Base-by-base conservation (phyloP, 2,888 invertebrate genomes). In the Athrips mouffetella region DNA sequence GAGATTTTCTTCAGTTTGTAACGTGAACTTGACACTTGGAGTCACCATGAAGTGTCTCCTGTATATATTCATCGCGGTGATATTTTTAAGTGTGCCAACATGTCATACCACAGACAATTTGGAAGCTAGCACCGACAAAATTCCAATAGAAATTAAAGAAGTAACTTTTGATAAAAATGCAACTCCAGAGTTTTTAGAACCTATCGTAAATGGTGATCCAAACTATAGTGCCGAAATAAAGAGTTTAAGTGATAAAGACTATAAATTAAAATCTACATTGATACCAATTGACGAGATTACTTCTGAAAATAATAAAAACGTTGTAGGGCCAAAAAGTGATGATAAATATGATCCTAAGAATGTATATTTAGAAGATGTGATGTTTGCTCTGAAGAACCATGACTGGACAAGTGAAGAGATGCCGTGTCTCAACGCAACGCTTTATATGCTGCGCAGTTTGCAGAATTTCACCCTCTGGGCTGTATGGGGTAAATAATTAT, bases 401-500 rank as follows among this genome's bases (percentile, higher is more conserved):
- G 73, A 80, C 51, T 88, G 86, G 87, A 76, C 69, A 2, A 53
- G 49, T 0, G 75, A 74, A 1, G 85, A 87, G 42, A 56, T 71
- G 8, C 73, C 74, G 0, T 88, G 88, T 48, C 56, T 85, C 51
- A 65, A 79, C 23, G 70, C 79, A 25, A 84, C 85, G 1, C 56
- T 80, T 21, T 53, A 58, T n/a, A 54, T 86, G 62, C 63, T 88
- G 8, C 60, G 67, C 3, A 71, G 71, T 40, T 65, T 90, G 55
- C 82, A 86, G 58, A 90, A 90, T 60, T 86, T 89, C 50, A 90
- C 90, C 0, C 58, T 90, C 13, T 90, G 90, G 90, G 89, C 90
- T 0, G 87, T 89, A 54, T 89, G 90, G 88, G 83, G 90, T 90
- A 67, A 82, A 89, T 81, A 27, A 2, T 3, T 29, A 5, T 29